phyloP scores from a whole-genome alignment of 2,797 vertebrate species.

The Uromys caudimaculatus region DNA sequence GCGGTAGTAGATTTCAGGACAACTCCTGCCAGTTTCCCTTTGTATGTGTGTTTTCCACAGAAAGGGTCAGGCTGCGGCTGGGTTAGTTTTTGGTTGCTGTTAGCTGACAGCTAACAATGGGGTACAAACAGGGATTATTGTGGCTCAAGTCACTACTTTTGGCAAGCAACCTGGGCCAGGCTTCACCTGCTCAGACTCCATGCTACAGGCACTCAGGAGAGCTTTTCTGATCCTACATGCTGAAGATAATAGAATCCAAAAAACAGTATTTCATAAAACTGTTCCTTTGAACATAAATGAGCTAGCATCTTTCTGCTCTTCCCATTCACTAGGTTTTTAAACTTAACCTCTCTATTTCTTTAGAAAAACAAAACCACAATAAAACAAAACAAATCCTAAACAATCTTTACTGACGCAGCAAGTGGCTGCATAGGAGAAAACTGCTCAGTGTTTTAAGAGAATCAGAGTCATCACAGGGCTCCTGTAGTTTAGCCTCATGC shows the following conservation, averaged over 20 bases:
- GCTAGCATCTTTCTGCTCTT: conserved; percentile 31
- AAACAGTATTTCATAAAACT: conserved; percentile 49
- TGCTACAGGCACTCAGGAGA: not conserved
- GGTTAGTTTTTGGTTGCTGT: not conserved
- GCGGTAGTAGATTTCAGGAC: conserved; percentile 56
- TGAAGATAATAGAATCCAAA: not conserved
- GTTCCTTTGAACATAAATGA: conserved; percentile 53
- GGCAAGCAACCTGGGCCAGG: not conserved
- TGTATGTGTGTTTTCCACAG: conserved; percentile 50
- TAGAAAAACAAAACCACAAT: conserved; percentile 58
- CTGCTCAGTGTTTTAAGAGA: conserved; percentile 50
- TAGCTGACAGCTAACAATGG: conserved; percentile 5
- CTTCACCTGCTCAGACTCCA: not conserved
- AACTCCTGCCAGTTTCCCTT: conserved; percentile 65
- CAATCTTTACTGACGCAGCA: conserved; percentile 43
- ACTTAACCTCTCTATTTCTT: conserved; percentile 48
- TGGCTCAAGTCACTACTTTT: not conserved
- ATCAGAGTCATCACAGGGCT: not conserved
- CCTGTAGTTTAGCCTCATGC: not conserved
- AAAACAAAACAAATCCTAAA: conserved; percentile 40
- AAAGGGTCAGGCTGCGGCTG: conserved; percentile 51
- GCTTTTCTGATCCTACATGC: not conserved
- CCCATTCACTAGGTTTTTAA: conserved; percentile 57
- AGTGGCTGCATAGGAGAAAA: conserved; percentile 44
- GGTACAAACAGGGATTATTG: not conserved